Conservation (phyloP, 2,113 vertebrate genomes). For the Pollachius pollachius region DNA sequence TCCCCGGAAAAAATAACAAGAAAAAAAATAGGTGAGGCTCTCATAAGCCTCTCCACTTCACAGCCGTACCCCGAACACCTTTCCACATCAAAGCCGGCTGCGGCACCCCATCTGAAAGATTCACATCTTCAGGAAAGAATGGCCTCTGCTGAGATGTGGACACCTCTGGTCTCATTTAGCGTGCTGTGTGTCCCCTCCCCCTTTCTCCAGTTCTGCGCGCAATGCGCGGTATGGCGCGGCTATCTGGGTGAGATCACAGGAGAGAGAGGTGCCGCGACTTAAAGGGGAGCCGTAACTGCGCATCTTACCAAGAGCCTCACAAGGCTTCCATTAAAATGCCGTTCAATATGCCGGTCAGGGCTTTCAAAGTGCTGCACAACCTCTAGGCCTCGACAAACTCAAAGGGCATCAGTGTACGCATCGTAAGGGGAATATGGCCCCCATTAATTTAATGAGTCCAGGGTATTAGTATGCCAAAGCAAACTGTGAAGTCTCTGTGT, state of each 20-base stretch:
- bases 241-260: slow-evolving; percentile 72
- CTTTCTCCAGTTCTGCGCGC: slow-evolving; percentile 35
- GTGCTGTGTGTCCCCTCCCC: slow-evolving; percentile 53
- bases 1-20: not conserved
- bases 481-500: slow-evolving; percentile 58
- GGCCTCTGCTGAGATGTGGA: slow-evolving; percentile 71
- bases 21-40: slow-evolving; percentile 20
- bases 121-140: slow-evolving; percentile 73
- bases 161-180: slow-evolving; percentile 74
- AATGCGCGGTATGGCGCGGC: slow-evolving; percentile 60
- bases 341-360: slow-evolving; percentile 77
- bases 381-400: slow-evolving; percentile 74
- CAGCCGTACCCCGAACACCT: slow-evolving; percentile 60
- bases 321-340: slow-evolving; percentile 72
- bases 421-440: slow-evolving; percentile 69
- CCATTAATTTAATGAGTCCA: slow-evolving; percentile 79
- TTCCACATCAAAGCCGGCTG: slow-evolving; percentile 73
- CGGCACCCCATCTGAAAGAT: slow-evolving; percentile 62
- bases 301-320: slow-evolving; percentile 74
- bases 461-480: slow-evolving; percentile 75
- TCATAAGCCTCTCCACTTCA: slow-evolving; percentile 56
- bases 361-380: slow-evolving; percentile 72
- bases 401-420: slow-evolving; percentile 73
- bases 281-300: slow-evolving; percentile 71
- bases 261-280: slow-evolving; percentile 68